A percentile compares a stretch with the other conserved stretches of the same genome.
phyloP scores from a whole-genome alignment of 2,113 vertebrate species.

The Datnioides undecimradiatus region DNA sequence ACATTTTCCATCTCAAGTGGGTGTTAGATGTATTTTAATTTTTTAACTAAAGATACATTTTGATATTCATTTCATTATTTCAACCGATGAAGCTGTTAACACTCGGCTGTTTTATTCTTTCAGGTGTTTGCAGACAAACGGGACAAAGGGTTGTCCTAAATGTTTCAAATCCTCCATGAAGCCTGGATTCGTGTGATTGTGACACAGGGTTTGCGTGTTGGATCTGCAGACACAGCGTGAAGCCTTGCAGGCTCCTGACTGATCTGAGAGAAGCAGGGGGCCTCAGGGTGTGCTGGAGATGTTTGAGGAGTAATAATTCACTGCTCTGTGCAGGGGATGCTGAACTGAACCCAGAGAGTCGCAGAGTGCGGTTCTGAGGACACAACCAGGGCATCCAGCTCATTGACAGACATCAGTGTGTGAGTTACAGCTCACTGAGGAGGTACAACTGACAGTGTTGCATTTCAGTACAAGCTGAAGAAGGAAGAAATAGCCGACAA shows the following conservation, averaged over 20 bases:
- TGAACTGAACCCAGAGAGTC: constrained; percentile 45
- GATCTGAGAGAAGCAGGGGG: constrained; percentile 64
- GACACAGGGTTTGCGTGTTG: constrained; percentile 21
- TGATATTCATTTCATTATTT: background rate
- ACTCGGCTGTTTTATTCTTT: constrained; percentile 15
- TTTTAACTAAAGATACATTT: too few relatives aligned
- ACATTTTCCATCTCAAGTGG: constrained; percentile 97
- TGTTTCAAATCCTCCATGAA: constrained; percentile 95
- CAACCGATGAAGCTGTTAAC: background rate
- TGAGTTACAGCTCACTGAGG: constrained; percentile 27
- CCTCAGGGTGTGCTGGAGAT: constrained; percentile 55
- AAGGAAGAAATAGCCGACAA: constrained; percentile 20
- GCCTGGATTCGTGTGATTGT: constrained; percentile 93
- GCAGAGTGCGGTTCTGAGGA: constrained; percentile 37
- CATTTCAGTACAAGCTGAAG: constrained; percentile 51
- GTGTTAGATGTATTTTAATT: too few relatives aligned
- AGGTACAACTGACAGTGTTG: constrained; percentile 24
- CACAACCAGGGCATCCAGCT: constrained; percentile 19
- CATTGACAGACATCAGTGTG: constrained; percentile 48
- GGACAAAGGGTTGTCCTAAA: constrained; percentile 93
- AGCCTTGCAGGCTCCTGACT: constrained; percentile 58
- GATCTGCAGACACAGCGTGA: constrained; percentile 54
- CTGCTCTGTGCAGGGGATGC: constrained; percentile 46
- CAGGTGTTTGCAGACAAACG: constrained; percentile 95
- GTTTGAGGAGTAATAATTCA: constrained; percentile 43